phyloP scores from a whole-genome alignment of 2,113 vertebrate species.

The Neomonachus schauinslandi region DNA sequence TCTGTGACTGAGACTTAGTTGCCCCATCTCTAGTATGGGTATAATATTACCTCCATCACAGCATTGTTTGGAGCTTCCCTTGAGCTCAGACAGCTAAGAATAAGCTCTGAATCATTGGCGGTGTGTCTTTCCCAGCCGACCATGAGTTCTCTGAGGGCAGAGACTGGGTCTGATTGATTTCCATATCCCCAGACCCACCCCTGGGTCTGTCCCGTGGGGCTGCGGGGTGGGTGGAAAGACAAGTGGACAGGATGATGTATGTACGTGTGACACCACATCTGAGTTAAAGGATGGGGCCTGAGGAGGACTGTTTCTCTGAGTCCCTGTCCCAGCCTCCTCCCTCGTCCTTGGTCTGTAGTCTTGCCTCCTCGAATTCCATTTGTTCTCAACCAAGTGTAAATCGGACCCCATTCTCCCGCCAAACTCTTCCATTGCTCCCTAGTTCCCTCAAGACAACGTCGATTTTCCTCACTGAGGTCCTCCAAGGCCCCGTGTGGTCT shows the following conservation, averaged over 20 bases:
- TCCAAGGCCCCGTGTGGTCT: neutral
- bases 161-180: neutral
- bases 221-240: neutral
- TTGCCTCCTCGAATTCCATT: neutral
- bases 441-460: neutral
- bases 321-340: neutral
- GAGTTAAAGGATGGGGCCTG: no score
- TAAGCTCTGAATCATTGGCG: neutral
- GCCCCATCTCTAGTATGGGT: neutral
- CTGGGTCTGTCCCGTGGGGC: neutral
- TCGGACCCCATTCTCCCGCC: neutral
- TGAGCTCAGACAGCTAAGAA: neutral
- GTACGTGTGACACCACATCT: neutral
- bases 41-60: neutral
- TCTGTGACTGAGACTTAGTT: neutral
- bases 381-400: neutral
- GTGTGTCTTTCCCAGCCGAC: neutral
- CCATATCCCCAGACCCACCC: neutral
- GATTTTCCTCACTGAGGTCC: neutral
- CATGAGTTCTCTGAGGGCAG: neutral
- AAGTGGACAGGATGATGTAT: neutral
- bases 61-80: neutral
- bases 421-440: neutral
- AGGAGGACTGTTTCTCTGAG: neutral
- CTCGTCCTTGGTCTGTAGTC: neutral